Evolutionary conservation across 2,888 invertebrate species (phyloP).

Genomic region (Meteorus colon): DNA sequence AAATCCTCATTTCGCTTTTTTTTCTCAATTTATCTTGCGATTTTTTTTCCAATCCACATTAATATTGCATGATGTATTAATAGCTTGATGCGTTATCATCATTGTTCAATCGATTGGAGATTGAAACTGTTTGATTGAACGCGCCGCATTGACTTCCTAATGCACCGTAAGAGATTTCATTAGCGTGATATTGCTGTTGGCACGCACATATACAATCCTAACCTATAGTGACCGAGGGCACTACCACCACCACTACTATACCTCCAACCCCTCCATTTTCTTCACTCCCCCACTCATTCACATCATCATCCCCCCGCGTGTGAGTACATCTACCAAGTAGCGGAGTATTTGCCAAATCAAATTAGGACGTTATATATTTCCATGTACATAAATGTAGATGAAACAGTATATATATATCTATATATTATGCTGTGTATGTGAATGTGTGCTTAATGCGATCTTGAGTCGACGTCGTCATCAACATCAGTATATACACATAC

Average conservation of each 20-base stretch:
- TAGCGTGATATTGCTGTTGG: constrained; percentile 19
- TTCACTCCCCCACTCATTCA: constrained; percentile 14
- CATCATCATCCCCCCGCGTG: constrained; percentile 19
- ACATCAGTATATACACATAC: neutral
- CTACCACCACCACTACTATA: neutral
- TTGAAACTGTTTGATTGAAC: constrained; percentile 38
- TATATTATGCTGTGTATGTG: neutral
- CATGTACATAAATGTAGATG: constrained; percentile 1
- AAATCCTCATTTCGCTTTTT: neutral
- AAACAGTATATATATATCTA: constrained; percentile 10
- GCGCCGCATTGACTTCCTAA: constrained; percentile 29
- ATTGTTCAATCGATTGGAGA: constrained; percentile 8
- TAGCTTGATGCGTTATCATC: neutral
- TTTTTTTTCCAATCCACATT: neutral
- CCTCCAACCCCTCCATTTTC: neutral
- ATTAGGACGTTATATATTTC: constrained; percentile 35
- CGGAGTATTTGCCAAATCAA: constrained; percentile 37
- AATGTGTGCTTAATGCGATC: constrained; percentile 33
- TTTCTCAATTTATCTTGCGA: neutral
- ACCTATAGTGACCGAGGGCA: neutral
- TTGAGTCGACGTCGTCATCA: constrained; percentile 10
- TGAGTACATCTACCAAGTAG: constrained; percentile 17
- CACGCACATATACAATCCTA: constrained; percentile 11
- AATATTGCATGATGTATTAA: constrained; percentile 5
- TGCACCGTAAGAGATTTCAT: constrained; percentile 39